Evolutionary conservation across 2,888 invertebrate genomes (phyloP).

Genomic region (Scrobipalpa atriplicella): DNA sequence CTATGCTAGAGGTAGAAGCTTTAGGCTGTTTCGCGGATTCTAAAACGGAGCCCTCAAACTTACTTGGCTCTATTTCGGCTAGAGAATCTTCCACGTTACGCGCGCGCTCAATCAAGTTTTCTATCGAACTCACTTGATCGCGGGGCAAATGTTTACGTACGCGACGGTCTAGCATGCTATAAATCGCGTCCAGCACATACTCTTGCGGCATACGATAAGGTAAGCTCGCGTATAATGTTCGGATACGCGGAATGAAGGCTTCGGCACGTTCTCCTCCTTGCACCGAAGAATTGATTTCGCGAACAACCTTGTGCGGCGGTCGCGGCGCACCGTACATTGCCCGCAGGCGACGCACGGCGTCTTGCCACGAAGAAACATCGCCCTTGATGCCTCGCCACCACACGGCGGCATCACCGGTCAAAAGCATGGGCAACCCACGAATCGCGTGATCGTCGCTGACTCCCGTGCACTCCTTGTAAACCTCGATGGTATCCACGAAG

Average conservation of each 20-base stretch:
- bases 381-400: slow-evolving; percentile 8
- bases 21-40: too few species aligned
- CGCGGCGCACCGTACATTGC: slow-evolving; percentile 4
- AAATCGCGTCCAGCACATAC: not conserved
- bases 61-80: not conserved
- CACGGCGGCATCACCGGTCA: slow-evolving; percentile 3
- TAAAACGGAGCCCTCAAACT: too few species aligned
- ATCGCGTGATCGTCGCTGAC: not conserved
- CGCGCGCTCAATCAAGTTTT: not conserved
- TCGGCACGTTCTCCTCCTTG: not conserved
- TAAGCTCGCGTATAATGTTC: not conserved
- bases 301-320: not conserved
- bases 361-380: not conserved
- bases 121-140: not conserved
- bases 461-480: not conserved
- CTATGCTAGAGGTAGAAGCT: too few species aligned
- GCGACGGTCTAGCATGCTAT: not conserved
- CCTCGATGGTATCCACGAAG: not conserved
- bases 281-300: not conserved
- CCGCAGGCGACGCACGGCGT: not conserved
- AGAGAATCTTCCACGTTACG: not conserved
- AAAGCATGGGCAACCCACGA: slow-evolving; percentile 3
- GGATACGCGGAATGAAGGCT: not conserved
- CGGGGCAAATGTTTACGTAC: not conserved
- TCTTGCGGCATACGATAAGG: not conserved